These are phyloP conservation scores for Pollenia amentaria DNA, from an alignment of 2,888 invertebrate genomes.

Conservation along the genomic window DNA sequence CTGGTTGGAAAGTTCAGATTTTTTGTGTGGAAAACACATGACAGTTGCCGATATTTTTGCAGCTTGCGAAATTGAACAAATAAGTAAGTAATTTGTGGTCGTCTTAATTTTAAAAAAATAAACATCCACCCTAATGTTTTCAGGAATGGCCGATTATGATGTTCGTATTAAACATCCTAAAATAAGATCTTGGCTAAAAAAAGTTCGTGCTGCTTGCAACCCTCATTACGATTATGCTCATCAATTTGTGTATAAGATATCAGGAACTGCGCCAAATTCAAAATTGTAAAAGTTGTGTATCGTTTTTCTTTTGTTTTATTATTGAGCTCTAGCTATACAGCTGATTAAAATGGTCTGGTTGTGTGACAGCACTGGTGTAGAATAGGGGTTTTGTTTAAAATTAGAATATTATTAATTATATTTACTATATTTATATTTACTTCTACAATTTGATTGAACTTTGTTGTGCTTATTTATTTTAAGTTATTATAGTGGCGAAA, in stretches of 20 bases:
- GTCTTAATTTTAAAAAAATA: not conserved
- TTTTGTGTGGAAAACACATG: slow-evolving; percentile 87
- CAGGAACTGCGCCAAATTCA: slow-evolving; percentile 81
- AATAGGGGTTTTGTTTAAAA: too few relatives aligned
- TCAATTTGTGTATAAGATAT: slow-evolving; percentile 86
- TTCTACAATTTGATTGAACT: too few relatives aligned
- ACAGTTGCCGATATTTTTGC: slow-evolving; percentile 91
- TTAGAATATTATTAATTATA: too few relatives aligned
- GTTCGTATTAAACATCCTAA: slow-evolving; percentile 87
- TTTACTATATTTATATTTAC: too few relatives aligned
- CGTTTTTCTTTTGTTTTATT: not conserved
- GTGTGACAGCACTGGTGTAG: not conserved
- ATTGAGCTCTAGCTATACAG: not conserved
- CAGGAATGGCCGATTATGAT: slow-evolving; percentile 89
- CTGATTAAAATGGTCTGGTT: not conserved
- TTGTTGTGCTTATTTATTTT: too few relatives aligned
- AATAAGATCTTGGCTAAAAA: slow-evolving; percentile 88
- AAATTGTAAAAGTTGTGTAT: slow-evolving; percentile 76
- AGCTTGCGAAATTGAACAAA: slow-evolving; percentile 91
- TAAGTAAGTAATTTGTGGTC: slow-evolving; percentile 85
- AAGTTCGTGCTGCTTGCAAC: slow-evolving; percentile 87
- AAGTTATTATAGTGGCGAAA: too few relatives aligned
- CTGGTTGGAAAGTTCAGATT: slow-evolving; percentile 86
- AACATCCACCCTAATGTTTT: too few relatives aligned
- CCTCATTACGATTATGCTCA: slow-evolving; percentile 89